Evolutionary conservation across 2,888 invertebrate genomes (phyloP).

Genomic region (Melieria omissa): DNA sequence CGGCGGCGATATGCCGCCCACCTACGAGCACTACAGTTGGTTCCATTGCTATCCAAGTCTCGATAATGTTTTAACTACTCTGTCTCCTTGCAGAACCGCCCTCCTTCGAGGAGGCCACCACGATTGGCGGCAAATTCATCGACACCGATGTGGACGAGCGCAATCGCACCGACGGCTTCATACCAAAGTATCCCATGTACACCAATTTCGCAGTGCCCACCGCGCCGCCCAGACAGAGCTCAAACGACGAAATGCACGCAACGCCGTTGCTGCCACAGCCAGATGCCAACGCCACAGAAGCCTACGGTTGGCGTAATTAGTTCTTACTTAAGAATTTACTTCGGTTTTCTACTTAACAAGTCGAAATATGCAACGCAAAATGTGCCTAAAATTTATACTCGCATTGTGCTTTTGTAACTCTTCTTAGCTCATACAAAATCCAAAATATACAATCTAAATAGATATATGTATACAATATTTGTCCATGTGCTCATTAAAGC

Average conservation of each 20-base stretch:
- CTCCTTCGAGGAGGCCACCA: constrained; percentile 49
- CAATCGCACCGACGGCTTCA: constrained; percentile 46
- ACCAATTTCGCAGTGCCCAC: constrained; percentile 44
- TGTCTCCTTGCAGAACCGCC: constrained; percentile 47
- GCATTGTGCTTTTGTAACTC: too few species aligned
- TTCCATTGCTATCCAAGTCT: not conserved
- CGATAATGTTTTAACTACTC: not conserved
- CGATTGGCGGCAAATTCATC: constrained; percentile 46
- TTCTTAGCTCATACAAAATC: too few species aligned
- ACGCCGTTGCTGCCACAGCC: not conserved
- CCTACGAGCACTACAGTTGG: constrained; percentile 48
- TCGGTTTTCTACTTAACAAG: too few species aligned
- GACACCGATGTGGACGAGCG: constrained; percentile 49
- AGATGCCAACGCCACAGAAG: not conserved
- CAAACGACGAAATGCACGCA: not conserved
- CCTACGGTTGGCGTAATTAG: constrained; percentile 9
- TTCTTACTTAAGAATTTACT: too few species aligned
- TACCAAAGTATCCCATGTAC: constrained; percentile 52
- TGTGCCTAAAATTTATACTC: too few species aligned
- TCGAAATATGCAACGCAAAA: too few species aligned
- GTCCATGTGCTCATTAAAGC: too few species aligned
- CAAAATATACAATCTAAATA: too few species aligned
- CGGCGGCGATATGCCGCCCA: constrained; percentile 44
- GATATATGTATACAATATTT: too few species aligned
- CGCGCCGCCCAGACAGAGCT: constrained; percentile 21